A percentile compares a stretch with the other conserved stretches of the same genome.
phyloP scores from a whole-genome alignment of 2,888 invertebrate species.

The Aleiodes leptofemur region DNA sequence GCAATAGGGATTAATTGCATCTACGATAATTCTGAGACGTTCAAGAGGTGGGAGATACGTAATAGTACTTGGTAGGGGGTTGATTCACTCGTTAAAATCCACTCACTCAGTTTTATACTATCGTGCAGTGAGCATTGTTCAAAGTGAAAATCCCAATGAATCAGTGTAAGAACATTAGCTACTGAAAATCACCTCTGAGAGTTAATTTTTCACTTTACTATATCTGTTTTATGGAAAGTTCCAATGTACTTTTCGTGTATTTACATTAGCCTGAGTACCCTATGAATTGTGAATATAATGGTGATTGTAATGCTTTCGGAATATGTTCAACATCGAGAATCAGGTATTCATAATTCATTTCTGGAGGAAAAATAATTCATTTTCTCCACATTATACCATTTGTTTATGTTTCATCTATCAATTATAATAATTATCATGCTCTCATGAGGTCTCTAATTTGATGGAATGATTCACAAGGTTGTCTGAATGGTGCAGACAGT shows the following conservation, averaged over 20 bases:
- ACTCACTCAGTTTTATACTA: slow-evolving; percentile 67
- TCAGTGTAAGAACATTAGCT: not conserved
- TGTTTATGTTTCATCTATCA: not conserved
- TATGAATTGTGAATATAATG: slow-evolving; percentile 58
- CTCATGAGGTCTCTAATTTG: slow-evolving; percentile 29
- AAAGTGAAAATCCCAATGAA: not conserved
- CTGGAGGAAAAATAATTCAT: no score
- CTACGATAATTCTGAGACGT: slow-evolving; percentile 53
- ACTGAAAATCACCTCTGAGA: not conserved
- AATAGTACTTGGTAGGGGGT: slow-evolving; percentile 58
- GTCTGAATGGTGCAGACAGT: slow-evolving; percentile 17
- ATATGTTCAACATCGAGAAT: slow-evolving; percentile 64
- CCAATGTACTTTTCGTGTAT: not conserved
- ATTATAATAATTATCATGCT: not conserved
- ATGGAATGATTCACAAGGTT: slow-evolving; percentile 22
- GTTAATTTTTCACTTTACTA: not conserved
- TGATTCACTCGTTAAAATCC: slow-evolving; percentile 63
- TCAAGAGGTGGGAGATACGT: slow-evolving; percentile 49
- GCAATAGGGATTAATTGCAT: slow-evolving; percentile 22
- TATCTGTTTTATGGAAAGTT: not conserved
- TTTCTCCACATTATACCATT: not conserved
- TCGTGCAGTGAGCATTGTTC: slow-evolving; percentile 62
- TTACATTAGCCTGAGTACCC: slow-evolving; percentile 19
- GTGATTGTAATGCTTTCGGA: slow-evolving; percentile 69
- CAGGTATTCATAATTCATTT: slow-evolving; percentile 59